These are phyloP conservation scores for Piprites chloris DNA, from an alignment of 2,113 vertebrate species.

Conservation along the genomic window DNA sequence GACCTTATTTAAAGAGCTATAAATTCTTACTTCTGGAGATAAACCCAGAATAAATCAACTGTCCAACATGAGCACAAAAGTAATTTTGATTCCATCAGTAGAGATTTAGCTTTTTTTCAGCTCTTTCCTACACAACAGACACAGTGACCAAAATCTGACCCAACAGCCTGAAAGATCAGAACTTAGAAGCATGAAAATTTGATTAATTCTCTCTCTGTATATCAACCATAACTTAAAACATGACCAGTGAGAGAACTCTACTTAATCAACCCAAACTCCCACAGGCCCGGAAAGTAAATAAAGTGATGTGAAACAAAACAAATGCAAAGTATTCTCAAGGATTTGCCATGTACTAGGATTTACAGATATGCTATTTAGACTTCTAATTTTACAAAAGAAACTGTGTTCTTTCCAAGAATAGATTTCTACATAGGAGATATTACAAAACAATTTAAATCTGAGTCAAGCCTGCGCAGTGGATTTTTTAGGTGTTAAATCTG, in stretches of 20 bases:
- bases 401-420: background rate
- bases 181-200: background rate
- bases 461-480: too few species aligned
- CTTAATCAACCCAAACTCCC: background rate
- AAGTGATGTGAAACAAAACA: background rate
- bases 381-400: background rate
- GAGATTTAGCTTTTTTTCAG: background rate
- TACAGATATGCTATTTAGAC: background rate
- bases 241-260: background rate
- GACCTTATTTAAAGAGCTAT: background rate
- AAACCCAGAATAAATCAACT: background rate
- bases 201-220: background rate
- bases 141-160: background rate
- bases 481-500: too few species aligned
- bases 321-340: background rate
- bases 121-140: background rate
- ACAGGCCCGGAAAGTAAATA: background rate
- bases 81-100: background rate
- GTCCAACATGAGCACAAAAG: background rate
- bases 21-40: background rate
- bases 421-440: background rate
- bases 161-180: background rate
- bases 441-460: background rate
- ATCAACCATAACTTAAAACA: background rate
- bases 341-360: background rate